phyloP scores from a whole-genome alignment of 2,113 vertebrate species.

The Ctenomys sociabilis region DNA sequence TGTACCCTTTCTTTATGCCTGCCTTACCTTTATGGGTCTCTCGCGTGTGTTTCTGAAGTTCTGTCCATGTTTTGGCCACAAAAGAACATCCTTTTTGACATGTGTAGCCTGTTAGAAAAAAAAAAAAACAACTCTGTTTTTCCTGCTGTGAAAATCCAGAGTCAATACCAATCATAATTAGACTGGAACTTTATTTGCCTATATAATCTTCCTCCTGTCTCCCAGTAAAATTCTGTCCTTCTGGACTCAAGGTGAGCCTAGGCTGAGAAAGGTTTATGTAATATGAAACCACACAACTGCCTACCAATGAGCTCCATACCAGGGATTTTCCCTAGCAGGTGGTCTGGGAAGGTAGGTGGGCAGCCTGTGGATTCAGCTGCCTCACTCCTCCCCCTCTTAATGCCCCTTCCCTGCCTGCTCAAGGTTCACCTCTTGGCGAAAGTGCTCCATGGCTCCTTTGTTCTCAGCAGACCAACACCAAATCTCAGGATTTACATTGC shows the following conservation, averaged over 20 bases:
- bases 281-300: neutral
- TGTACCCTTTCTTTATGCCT: neutral
- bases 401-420: neutral
- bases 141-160: neutral
- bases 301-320: rapidly evolving
- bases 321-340: neutral
- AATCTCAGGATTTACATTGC: neutral
- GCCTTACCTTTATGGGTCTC: constrained; percentile 89
- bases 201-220: neutral
- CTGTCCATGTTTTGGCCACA: constrained; percentile 93
- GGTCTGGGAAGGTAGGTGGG: rapidly evolving
- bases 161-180: neutral
- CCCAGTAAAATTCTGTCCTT: neutral
- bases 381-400: rapidly evolving
- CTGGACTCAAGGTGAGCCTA: neutral
- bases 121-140: neutral
- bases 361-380: rapidly evolving
- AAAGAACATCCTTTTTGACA: constrained; percentile 92
- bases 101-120: constrained; percentile 88
- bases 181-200: neutral
- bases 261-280: neutral
- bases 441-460: neutral
- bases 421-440: neutral
- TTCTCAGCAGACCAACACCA: neutral
- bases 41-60: constrained; percentile 90